A percentile compares a stretch with the other conserved stretches of the same genome.
phyloP scores from a whole-genome alignment of 30 jellyfish, hydroid and myxozoan genomes.

The Turritopsis rubra region DNA sequence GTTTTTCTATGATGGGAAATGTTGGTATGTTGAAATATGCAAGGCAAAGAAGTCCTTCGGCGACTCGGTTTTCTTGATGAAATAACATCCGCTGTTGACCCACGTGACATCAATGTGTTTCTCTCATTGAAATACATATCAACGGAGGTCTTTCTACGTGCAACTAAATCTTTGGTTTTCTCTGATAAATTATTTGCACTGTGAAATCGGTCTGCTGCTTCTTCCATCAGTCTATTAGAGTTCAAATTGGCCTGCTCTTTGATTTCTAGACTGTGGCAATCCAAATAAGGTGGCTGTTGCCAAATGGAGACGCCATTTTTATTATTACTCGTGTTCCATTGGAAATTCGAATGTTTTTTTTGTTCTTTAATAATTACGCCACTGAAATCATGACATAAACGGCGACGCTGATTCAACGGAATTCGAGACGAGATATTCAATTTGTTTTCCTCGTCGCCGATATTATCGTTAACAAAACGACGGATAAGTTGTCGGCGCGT shows the following conservation, averaged over 20 bases:
- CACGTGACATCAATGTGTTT: not conserved
- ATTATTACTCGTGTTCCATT: not conserved
- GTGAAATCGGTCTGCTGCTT: not conserved
- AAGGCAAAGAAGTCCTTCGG: not conserved
- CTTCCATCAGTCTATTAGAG: not conserved
- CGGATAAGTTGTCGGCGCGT: not conserved
- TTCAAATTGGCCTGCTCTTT: too few species aligned
- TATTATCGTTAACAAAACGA: not conserved
- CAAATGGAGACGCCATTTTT: not conserved
- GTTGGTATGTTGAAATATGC: not conserved
- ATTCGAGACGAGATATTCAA: not conserved
- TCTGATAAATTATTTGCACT: not conserved
- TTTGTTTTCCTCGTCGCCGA: not conserved
- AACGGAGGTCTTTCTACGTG: not conserved
- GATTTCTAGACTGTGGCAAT: too few species aligned
- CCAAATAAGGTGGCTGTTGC: too few species aligned
- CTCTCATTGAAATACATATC: not conserved
- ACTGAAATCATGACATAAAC: not conserved
- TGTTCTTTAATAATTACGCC: not conserved
- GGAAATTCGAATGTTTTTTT: not conserved
- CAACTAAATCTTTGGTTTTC: not conserved
- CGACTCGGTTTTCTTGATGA: not conserved
- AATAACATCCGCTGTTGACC: not conserved
- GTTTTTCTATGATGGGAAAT: not conserved
- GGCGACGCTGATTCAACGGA: not conserved